Evolutionary conservation across 2,888 invertebrate species (phyloP), one percentile per base, ranked within the genome.

Genomic region (Coremacera marginata): DNA sequence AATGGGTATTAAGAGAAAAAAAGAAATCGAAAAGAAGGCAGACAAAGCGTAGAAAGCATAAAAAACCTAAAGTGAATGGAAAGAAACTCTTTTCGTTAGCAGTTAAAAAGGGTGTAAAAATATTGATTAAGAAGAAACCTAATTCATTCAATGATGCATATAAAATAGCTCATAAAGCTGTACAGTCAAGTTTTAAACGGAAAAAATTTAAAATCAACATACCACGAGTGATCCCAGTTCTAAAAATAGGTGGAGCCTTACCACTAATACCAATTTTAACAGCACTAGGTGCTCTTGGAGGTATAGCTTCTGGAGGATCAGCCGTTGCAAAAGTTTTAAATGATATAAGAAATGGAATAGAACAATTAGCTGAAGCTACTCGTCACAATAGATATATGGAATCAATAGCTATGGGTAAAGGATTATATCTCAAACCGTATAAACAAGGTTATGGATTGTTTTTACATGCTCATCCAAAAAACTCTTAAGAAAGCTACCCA

Each of bases 351-450:
- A 73, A 70, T 62, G 86, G 86, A 4, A 80, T 34, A 63, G 83
- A 82, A 77, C 84, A 77, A 71, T 84, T 86, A 49, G 77, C 80
- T 27, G 87, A 88, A 82, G 80, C 75, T 37, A 73, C 82, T 70
- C 80, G 85, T 7, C 88, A 86, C 76, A 88, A 88, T 79, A 76
- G 82, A 80, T 80, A 77, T n/a, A 87, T 88, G 86, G 88, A 88
- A 52, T 82, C 37, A 7, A 37, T 37, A 37, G 37, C 8, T 37
- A 37, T 37, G 37, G 37, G 37, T 37, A 37, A 37, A 37, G 7
- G 5, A 37, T 8, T 37, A 37, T 37, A 79, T 79, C 74, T 87
- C 7, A 84, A 84, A 78, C 84, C 84, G 55, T 82, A 86, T 77
- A 83, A 78, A 70, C 77, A 77, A 65, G 72, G 75, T 55, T 55